phyloP scores from a whole-genome alignment of 2,797 vertebrate genomes.

The Semaprochilodus insignis region DNA sequence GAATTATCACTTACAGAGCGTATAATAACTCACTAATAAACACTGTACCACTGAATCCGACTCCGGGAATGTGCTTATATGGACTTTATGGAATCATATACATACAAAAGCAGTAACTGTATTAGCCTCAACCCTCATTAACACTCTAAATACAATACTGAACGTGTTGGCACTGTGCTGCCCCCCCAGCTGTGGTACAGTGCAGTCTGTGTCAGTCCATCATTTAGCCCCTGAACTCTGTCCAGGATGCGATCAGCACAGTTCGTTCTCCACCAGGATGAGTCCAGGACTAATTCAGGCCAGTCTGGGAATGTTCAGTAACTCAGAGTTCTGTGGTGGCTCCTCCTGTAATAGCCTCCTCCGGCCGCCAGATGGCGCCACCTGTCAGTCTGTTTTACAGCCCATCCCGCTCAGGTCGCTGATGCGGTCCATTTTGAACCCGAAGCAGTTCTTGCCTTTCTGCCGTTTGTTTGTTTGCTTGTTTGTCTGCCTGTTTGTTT shows the following conservation, averaged over 20 bases:
- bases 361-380: not conserved
- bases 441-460: slow-evolving; percentile 79
- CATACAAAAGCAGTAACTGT: no score
- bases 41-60: no score
- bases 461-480: slow-evolving; percentile 17
- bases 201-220: not conserved
- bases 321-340: no score
- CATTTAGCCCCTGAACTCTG: not conserved
- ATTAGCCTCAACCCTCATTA: no score
- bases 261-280: not conserved
- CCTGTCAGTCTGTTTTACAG: slow-evolving; percentile 73
- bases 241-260: no score
- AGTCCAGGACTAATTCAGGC: not conserved
- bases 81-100: no score
- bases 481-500: not conserved
- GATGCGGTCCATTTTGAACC: slow-evolving; percentile 84
- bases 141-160: no score
- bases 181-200: no score
- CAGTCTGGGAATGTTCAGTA: not conserved
- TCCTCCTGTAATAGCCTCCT: not conserved
- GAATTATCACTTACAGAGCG: no score
- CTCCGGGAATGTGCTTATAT: no score
- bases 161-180: no score
- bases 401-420: slow-evolving; percentile 83
- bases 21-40: no score